Evolutionary conservation across 1,140 invertebrate species (phyloP).

Genomic region (Trypoxylus dichotomus): DNA sequence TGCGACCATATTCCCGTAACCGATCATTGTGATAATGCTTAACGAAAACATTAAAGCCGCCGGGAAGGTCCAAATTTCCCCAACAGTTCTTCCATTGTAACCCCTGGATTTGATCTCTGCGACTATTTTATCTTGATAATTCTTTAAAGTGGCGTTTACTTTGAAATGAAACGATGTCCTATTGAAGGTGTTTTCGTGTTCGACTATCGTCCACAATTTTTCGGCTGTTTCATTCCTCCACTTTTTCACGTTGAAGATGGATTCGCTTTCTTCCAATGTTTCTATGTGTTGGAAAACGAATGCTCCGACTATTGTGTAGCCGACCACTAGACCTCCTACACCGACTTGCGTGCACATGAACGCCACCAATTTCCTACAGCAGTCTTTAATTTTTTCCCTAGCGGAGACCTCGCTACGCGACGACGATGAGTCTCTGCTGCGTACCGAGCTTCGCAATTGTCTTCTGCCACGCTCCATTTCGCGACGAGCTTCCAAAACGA

Average conservation of each 20-base stretch:
- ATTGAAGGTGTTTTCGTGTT: slow-evolving; percentile 75
- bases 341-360: slow-evolving; percentile 95
- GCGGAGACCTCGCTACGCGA: slow-evolving; percentile 66
- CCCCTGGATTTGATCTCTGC: slow-evolving; percentile 67
- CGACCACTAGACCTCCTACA: slow-evolving; percentile 90
- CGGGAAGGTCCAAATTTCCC: slow-evolving; percentile 81
- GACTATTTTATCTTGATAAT: slow-evolving; percentile 75
- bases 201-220: slow-evolving; percentile 74
- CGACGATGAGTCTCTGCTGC: slow-evolving; percentile 66
- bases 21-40: slow-evolving; percentile 90
- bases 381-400: slow-evolving; percentile 75
- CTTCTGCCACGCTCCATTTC: slow-evolving; percentile 25
- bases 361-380: slow-evolving; percentile 79
- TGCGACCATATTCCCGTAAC: slow-evolving; percentile 93
- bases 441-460: slow-evolving; percentile 56
- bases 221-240: slow-evolving; percentile 61
- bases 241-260: slow-evolving; percentile 54
- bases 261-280: slow-evolving; percentile 59
- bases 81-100: slow-evolving; percentile 72
- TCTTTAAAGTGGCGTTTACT: slow-evolving; percentile 66
- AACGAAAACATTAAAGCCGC: slow-evolving; percentile 85
- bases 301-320: slow-evolving; percentile 93
- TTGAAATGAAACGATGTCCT: slow-evolving; percentile 68
- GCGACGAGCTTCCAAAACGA: neutral
- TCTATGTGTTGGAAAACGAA: slow-evolving; percentile 90